phyloP scores from a whole-genome alignment of 2,888 invertebrate genomes.

The Tortricodes alternella region DNA sequence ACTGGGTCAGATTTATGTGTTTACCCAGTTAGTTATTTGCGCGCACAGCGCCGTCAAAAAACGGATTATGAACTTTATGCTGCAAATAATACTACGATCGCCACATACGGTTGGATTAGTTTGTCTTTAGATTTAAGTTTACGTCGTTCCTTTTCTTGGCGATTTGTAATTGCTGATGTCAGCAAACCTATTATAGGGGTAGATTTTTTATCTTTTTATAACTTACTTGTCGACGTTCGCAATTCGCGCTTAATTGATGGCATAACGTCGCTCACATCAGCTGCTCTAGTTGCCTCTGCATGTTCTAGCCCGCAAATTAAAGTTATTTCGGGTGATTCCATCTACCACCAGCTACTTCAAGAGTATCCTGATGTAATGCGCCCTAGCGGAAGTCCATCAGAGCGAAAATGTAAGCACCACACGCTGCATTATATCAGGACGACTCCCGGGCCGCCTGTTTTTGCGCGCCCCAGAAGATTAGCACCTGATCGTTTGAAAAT shows the following conservation, averaged over 20 bases:
- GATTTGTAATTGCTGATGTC: slow-evolving; percentile 10
- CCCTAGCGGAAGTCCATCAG: neutral
- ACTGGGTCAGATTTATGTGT: no score
- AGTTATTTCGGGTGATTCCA: neutral
- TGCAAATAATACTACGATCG: no score
- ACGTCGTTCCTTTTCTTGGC: neutral
- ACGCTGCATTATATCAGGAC: slow-evolving; percentile 2
- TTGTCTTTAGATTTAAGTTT: neutral
- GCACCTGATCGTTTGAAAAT: no score
- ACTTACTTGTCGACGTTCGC: slow-evolving; percentile 2
- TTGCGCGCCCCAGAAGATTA: slow-evolving; percentile 30
- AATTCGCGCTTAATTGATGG: slow-evolving; percentile 32
- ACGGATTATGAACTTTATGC: no score
- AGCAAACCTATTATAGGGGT: slow-evolving; percentile 15
- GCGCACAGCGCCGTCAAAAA: no score
- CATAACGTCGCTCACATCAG: neutral
- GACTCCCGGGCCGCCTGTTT: slow-evolving; percentile 31
- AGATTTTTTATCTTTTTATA: no score
- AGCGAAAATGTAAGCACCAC: neutral
- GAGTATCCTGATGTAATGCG: neutral
- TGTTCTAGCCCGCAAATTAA: neutral
- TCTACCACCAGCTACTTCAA: neutral
- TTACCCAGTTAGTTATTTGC: slow-evolving; percentile 8
- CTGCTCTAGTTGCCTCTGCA: neutral
- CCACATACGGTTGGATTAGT: neutral